phyloP scores from a whole-genome alignment of 37 sponge, comb jelly and placozoan species.

The Ephydatia muelleri region DNA sequence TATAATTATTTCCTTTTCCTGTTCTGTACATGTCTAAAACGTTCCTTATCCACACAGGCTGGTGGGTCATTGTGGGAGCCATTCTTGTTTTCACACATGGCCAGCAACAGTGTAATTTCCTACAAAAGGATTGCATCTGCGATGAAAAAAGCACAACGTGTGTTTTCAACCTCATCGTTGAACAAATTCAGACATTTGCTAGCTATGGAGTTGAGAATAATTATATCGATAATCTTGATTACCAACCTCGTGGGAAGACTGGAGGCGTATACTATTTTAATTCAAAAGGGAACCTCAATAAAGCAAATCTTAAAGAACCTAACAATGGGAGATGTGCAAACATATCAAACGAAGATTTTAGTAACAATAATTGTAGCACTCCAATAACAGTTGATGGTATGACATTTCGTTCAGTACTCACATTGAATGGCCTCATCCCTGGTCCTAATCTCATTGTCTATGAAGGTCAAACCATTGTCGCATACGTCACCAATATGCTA shows the following conservation, averaged over 20 bases:
- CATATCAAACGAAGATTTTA: not conserved
- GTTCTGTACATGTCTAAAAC: too few relatives aligned
- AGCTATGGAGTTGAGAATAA: conserved; percentile 23
- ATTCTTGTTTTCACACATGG: too few relatives aligned
- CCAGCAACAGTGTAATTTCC: too few relatives aligned
- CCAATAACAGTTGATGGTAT: conserved; percentile 49
- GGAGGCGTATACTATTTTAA: conserved; percentile 20
- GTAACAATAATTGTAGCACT: conserved; percentile 23
- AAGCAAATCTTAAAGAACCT: not conserved
- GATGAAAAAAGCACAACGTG: not conserved
- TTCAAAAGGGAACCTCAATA: not conserved
- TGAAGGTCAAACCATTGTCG: conserved; percentile 33
- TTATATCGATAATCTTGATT: not conserved
- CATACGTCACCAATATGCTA: conserved; percentile 60
- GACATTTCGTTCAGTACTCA: conserved; percentile 49
- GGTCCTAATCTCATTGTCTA: conserved; percentile 65
- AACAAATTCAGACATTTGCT: conserved; percentile 60
- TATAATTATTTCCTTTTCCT: too few relatives aligned
- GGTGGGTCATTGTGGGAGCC: too few relatives aligned
- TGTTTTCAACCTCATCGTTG: conserved; percentile 41
- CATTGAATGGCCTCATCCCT: conserved; percentile 58
- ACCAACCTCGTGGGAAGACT: not conserved
- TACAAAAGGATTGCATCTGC: too few relatives aligned
- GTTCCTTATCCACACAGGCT: too few relatives aligned
- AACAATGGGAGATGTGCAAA: conserved; percentile 1